Evolutionary conservation across 2,113 vertebrate species (phyloP), one percentile per base, ranked within the genome.

Genomic region (Gasterosteus nipponicus): DNA sequence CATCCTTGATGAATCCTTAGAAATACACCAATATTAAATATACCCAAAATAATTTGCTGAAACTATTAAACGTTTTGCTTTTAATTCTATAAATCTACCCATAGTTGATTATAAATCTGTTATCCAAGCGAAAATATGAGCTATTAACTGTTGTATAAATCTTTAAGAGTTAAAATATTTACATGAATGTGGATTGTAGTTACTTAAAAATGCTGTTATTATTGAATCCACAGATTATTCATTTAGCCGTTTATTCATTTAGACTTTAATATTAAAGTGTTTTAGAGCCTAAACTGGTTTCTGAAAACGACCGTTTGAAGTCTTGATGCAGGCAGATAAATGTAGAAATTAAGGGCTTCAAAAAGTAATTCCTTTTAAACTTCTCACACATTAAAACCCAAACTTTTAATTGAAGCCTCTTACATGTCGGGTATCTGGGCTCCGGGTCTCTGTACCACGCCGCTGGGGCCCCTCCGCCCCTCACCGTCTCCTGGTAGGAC

Each of bases 371-470:
- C 10, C 5, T 26, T 2, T 41, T 41, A 7, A 9, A 7, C 39
- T 41, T 8, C 1, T 41, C 10, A 1, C 1, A 29, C 6, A 56
- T 29, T 12, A 56, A 15, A 15, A 15, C 22, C 22, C 22, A 26
- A 26, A 42, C 12, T 29, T 63, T 14, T 33, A 3, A 14, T 0
- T 18, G 7, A 15, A 39, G 10, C 33, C 38, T 67, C 97, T 97
- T 94, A 98, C 96, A 96, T 85, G 95, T 92, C 75, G 95, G 94
- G 91, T 97, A 97, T 59, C 97, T 91, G 16, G 96, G 94, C 89
- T 97, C 96, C 26, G 96, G 86, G 90, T 87, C 94, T 76, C 96
- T 91, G 91, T 96, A 97, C 96, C 97, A 97, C 49, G 96, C 95
- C 68, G 93, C 78, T 3, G 91, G 73, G 4, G 75, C 90, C 7